phyloP scores from a whole-genome alignment of 2,113 vertebrate species.

The Rhabdomys dilectus region DNA sequence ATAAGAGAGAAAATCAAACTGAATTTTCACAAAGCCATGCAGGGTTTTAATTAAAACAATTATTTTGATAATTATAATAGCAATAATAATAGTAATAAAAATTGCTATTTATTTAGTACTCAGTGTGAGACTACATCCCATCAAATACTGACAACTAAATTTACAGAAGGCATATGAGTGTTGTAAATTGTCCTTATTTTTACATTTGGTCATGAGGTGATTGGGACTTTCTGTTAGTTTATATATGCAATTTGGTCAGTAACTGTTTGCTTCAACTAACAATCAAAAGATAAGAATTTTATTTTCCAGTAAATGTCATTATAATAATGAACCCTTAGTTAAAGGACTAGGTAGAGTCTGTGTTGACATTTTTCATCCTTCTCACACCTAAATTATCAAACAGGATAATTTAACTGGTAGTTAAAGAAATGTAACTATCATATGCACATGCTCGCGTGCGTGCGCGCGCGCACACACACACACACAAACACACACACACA shows the following conservation, averaged over 20 bases:
- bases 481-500: too few relatives aligned
- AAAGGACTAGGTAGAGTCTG: neutral
- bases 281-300: neutral
- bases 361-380: neutral
- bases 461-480: too few relatives aligned
- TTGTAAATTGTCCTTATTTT: neutral
- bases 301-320: neutral
- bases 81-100: neutral
- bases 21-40: neutral
- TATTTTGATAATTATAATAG: slow-evolving; percentile 33
- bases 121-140: neutral
- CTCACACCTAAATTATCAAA: neutral
- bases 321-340: neutral
- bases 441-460: too few relatives aligned
- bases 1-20: neutral
- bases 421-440: neutral
- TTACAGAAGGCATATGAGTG: neutral
- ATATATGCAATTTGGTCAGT: neutral
- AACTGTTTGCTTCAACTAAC: neutral
- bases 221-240: neutral
- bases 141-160: neutral
- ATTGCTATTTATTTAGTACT: neutral
- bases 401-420: neutral
- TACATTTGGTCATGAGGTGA: neutral
- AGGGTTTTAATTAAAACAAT: slow-evolving; percentile 6